Base-by-base conservation (phyloP, 2,888 invertebrate species). In the Poecilobothrus nobilitatus region DNA sequence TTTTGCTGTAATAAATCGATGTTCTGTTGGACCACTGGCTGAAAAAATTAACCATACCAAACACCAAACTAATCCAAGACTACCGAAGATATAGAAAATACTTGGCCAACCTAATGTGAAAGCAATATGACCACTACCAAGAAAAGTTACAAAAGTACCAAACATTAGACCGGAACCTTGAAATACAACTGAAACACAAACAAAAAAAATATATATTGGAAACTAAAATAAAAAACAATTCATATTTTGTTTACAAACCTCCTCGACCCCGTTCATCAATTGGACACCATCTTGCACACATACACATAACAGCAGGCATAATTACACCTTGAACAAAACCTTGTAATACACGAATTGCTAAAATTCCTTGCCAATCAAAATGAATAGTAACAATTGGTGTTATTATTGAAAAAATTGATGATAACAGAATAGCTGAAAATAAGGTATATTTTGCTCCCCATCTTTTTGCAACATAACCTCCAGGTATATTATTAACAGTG, bases 221-320 rank as follows among this genome's bases (percentile, higher is more conserved):
- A 27, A 27, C 5, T 27, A 37, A 37, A 37, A 7, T 10, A 37
- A 34, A 34, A 10, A 37, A 37, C 1, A 37, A 37, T 37, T 37
- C 7, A 12, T 7, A 37, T 37, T 8, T 37, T 37, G 2, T 10
- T 10, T 37, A 37, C 37, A 37, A 7, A 37, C 37, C 37, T 37
- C 37, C 37, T 66, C 86, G 79, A 64, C 87, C 87, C 34, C 88
- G 81, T 75, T 89, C 89, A 20, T 83, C 79, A 0, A 84, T 81
- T 0, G 92, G 91, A 12, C 86, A 76, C 90, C 90, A 90, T 73
- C 86, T 87, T 0, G 90, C 87, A 65, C 90, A 75, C 5, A 89
- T 80, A 0, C 87, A 87, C 71, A 89, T 89, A 0, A 89, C 78
- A 68, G 86, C 84, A 0, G 90, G 90, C 74, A 88, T 88, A 68